Percentiles rank a stretch among this genome's conserved stretches.
phyloP scores from a whole-genome alignment of 2,113 vertebrate genomes.

The Hydrochoerus hydrochaeris region DNA sequence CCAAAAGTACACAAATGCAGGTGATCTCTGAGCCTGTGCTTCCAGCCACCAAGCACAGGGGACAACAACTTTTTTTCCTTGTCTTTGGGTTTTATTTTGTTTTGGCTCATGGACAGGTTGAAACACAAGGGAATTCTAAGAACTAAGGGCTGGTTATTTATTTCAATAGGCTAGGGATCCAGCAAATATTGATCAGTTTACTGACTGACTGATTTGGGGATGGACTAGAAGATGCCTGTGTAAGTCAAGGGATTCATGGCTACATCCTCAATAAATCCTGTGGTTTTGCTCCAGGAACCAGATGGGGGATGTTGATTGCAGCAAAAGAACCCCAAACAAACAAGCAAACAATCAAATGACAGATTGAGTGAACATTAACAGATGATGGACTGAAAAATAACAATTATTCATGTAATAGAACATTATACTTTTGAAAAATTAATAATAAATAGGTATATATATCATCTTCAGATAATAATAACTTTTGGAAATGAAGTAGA shows the following conservation, averaged over 20 bases:
- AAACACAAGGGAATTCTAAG: slow-evolving; percentile 20
- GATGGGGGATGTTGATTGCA: neutral
- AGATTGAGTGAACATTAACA: neutral
- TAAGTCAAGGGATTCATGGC: neutral
- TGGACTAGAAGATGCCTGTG: neutral
- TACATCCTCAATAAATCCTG: slow-evolving; percentile 11
- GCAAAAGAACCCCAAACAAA: neutral
- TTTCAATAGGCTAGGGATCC: neutral
- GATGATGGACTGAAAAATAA: neutral
- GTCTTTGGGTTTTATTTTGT: neutral
- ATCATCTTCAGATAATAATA: neutral
- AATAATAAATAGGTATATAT: neutral
- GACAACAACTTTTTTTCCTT: neutral
- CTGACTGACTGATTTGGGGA: neutral
- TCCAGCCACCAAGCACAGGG: neutral
- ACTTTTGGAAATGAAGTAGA: neutral
- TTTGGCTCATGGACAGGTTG: neutral
- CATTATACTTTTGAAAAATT: neutral
- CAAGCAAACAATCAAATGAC: neutral
- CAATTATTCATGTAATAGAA: neutral
- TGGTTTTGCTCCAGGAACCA: neutral
- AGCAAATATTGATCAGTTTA: neutral
- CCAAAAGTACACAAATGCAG: neutral
- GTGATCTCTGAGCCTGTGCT: neutral
- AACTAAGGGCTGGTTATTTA: neutral